Evolutionary conservation across 1,140 invertebrate species (phyloP), one percentile per base, ranked within the genome.

Genomic region (Magallana ariakensis): DNA sequence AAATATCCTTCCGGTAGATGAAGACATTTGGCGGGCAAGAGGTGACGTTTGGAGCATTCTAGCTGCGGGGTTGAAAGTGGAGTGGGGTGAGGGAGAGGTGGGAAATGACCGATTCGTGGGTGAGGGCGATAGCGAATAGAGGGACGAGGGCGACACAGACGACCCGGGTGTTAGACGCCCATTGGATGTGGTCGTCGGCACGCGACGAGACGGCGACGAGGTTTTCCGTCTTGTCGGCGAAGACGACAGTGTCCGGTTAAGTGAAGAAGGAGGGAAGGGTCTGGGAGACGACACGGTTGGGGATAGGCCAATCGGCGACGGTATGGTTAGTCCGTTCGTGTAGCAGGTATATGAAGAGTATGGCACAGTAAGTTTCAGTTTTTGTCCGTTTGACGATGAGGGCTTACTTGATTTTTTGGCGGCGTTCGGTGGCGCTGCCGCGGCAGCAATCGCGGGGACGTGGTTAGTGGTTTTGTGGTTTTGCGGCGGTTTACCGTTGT

Each of bases 161-260:
- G 80, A 82, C 80, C 53, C 55, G 7, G 80, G 55, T 7, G 80
- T 56, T n/a, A 56, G 46, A 82, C 80, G 80, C 13, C 80, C 80
- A 53, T 82, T 82, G 15, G 80, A 15, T 16, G 80, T 54, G 53
- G 55, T 54, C 54, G 80, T 54, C 15, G 80, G 46, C n/a, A 82
- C 8, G 7, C 80, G 80, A 16, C 80, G 46, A 56, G 80, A 54
- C 10, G 80, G 80, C n/a, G 46, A 56, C 16, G 80, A 55, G 10
- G 55, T 82, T 82, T 82, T 82, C 54, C 80, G 15, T n/a, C 80
- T 16, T 19, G 80, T 82, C 15, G 80, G 80, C n/a, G 80, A 82
- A 10, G 80, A n/a, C 46, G 80, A 82, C 16, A 82, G 19, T 82
- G 80, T 53, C 54, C 80, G 80, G 10, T 54, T 82, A 19, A 82